Base-by-base conservation (phyloP, 53 echinoderm and acorn worm genomes). In the Holothuria scabra region DNA sequence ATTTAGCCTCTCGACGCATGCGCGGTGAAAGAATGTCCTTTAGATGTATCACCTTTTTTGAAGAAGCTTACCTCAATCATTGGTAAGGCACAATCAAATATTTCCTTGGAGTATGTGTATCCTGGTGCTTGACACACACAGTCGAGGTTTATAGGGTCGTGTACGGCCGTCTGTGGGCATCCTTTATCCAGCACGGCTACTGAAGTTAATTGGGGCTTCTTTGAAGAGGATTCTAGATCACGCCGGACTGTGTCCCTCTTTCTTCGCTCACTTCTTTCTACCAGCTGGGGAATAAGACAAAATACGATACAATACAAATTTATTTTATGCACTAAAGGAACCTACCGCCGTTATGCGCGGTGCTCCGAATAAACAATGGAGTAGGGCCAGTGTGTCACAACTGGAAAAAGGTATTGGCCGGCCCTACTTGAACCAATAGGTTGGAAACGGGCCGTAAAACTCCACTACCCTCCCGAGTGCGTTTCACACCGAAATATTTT, bases 101-200 rank as follows among this genome's bases (percentile, higher is more conserved):
- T 31, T 33, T 78, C 58, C 32, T 58, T 30, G 31, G 87, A 87
- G 64, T 87, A 87, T 1, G 16, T 22, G 22, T 87, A 67, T 25
- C 57, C 66, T 10, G 33, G 41, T 46, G 68, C 6, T 26, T 48
- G 29, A 74, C 94, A 93, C 2, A 84, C 28, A 59, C 94, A 93
- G 34, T 86, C 86, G 8, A 65, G 74, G 1, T 33, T 68, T 55
- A 82, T 49, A 1, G 80, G 68, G 67, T 84, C 71, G 74, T 91
- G 87, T 35, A 64, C 57, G 57, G 91, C 88, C 60, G 86, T 87
- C 12, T 79, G 57, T 12, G 94, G 94, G 69, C 94, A 93, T 57
- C 94, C 94, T 25, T 58, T 79, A 56, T 88, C 91, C 29, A 86
- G 29, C 30, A 93, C 25, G 0, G 72, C 55, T 65, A 70, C 64